Base-by-base conservation (phyloP, 2,888 invertebrate species). In the Platycheirus albimanus region DNA sequence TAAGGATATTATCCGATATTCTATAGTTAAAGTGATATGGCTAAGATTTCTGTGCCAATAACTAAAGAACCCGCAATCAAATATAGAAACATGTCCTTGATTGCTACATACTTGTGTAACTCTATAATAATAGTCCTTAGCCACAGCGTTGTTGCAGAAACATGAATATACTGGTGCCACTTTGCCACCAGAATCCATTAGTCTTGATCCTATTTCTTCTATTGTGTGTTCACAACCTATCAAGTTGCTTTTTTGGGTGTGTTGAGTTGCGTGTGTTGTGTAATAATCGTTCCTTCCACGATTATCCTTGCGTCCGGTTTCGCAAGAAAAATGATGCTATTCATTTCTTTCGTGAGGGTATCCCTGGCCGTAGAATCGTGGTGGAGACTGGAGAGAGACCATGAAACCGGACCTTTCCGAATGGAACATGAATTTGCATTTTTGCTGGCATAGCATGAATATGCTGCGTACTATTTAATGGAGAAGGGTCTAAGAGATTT, bases 121-220 rank as follows among this genome's bases (percentile, higher is more conserved):
- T 4, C 15, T 38, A 17, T 17, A 58, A 56, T 30, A 66, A 38
- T 56, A 15, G 58, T 33, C 47, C 33, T 1, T n/a, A n/a, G n/a
- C n/a, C n/a, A n/a, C n/a, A n/a, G 11, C 19, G 30, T 24, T 49
- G 33, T 47, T 30, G 36, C 38, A 52, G 20, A 36, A 70, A 64
- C 75, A 75, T 28, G 58, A 54, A 49, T 71, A 49, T 71, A 71
- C 61, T 63, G 52, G 38, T 54, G 54, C 71, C 67, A 67, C 45
- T 66, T 67, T 58, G 66, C 30, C 54, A 75, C 70, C 30, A 47
- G 51, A 70, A 71, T 77, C 71, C 76, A 81, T 81, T 81, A 76
- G 66, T 63, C 61, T 41, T 36, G 61, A 58, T 71, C 66, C 52
- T 30, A 30, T 52, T 66, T 61, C 52, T 15, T 41, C 51, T 15